Percentiles rank a stretch among this genome's conserved stretches.
Conservation (phyloP, 2,888 invertebrate genomes). For the Marasmarcha lunaedactyla region DNA sequence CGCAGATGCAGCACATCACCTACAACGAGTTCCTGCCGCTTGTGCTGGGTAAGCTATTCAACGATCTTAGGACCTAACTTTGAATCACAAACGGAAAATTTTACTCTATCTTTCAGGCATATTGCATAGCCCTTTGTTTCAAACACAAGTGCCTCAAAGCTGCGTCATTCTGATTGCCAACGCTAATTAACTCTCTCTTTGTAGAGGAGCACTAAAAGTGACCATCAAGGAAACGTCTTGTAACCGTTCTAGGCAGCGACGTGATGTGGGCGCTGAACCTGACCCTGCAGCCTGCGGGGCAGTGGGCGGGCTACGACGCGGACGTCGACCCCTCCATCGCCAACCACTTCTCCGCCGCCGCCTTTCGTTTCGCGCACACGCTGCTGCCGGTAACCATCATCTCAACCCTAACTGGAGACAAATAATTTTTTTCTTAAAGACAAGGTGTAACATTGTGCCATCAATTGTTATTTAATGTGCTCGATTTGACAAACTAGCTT, state of each 20-base stretch:
- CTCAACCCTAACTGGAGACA: not conserved
- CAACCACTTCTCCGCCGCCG: conserved; percentile 87
- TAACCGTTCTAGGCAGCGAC: conserved; percentile 64
- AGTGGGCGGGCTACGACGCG: conserved; percentile 71
- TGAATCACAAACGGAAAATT: no score
- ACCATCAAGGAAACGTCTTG: no score
- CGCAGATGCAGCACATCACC: conserved; percentile 89
- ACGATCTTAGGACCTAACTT: not conserved
- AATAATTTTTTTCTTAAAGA: not conserved
- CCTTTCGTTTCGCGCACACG: conserved; percentile 91
- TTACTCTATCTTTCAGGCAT: no score
- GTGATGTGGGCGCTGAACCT: conserved; percentile 70
- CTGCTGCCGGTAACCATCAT: conserved; percentile 80
- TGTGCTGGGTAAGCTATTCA: conserved; percentile 72
- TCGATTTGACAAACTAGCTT: no score
- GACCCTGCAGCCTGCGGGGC: conserved; percentile 54
- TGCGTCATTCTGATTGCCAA: no score
- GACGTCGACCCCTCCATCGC: conserved; percentile 80
- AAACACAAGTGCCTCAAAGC: no score
- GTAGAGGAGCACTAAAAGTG: no score
- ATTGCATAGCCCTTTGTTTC: no score
- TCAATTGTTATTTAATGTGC: no score
- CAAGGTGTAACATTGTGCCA: no score
- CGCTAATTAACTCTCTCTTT: no score
- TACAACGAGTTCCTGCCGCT: conserved; percentile 86